phyloP scores from a whole-genome alignment of 2,113 vertebrate species.

The Zootoca vivipara region DNA sequence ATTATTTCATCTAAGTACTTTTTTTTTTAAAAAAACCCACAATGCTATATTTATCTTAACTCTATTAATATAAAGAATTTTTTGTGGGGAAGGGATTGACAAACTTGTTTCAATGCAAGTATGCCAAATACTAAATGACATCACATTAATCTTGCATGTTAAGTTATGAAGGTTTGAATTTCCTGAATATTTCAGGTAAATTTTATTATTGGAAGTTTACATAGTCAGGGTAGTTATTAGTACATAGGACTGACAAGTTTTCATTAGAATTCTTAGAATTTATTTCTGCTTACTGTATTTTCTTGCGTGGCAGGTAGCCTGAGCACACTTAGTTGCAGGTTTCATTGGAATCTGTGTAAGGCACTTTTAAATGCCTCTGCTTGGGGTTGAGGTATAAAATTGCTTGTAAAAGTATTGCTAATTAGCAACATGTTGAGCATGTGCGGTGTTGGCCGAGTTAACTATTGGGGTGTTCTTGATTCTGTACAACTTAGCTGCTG shows the following conservation, averaged over 20 bases:
- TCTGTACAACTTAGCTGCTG: not conserved
- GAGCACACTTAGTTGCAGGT: not conserved
- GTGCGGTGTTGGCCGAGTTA: not conserved
- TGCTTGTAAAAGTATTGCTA: not conserved
- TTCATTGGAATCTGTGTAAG: not conserved
- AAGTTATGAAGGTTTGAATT: rapidly evolving
- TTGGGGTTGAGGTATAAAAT: not conserved
- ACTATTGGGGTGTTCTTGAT: not conserved
- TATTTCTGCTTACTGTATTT: not conserved
- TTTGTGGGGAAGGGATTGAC: not conserved
- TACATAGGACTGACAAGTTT: too few species aligned
- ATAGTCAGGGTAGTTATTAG: too few species aligned
- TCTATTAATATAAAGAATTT: not conserved
- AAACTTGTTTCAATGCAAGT: not conserved
- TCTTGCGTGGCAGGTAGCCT: not conserved
- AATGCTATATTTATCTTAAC: not conserved
- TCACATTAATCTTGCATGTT: not conserved
- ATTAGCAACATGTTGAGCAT: not conserved
- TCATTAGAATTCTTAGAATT: not conserved
- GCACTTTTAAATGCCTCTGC: not conserved
- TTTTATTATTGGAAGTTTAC: not conserved
- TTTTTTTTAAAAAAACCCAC: not conserved
- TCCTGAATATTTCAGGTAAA: not conserved
- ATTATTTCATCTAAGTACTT: not conserved
- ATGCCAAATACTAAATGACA: not conserved